phyloP scores from a whole-genome alignment of 2,113 vertebrate genomes.

The Phalacrocorax carbo region DNA sequence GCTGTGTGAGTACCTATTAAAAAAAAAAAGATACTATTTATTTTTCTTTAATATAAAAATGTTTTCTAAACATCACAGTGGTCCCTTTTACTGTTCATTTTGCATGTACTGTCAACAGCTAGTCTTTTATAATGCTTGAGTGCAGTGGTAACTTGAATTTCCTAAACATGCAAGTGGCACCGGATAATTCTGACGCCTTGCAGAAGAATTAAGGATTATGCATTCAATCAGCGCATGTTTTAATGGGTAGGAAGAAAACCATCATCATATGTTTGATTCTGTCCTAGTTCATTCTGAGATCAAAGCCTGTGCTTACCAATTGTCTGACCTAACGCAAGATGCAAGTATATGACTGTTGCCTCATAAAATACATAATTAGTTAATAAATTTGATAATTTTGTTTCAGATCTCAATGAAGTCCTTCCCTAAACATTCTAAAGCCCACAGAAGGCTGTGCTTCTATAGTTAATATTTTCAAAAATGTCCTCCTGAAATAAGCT shows the following conservation, averaged over 20 bases:
- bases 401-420: not conserved
- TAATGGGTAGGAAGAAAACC: constrained; percentile 41
- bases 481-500: not conserved
- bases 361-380: not conserved
- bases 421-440: not conserved
- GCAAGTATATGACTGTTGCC: not conserved
- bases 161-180: constrained; percentile 46
- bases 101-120: constrained; percentile 64
- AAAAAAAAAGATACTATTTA: not conserved
- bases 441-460: not conserved
- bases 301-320: constrained; percentile 23
- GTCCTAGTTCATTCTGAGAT: constrained; percentile 73
- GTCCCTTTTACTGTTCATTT: constrained; percentile 61
- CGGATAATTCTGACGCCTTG: constrained; percentile 38
- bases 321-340: not conserved
- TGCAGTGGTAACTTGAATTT: constrained; percentile 50
- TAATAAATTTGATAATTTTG: not conserved
- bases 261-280: constrained; percentile 34
- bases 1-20: constrained; percentile 31
- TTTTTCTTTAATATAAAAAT: constrained; percentile 5
- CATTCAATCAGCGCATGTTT: constrained; percentile 60
- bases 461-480: not conserved
- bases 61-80: constrained; percentile 18
- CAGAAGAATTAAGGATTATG: constrained; percentile 60
- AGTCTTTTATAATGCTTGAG: constrained; percentile 69